phyloP scores from a whole-genome alignment of 2,113 vertebrate species.

The Sceloporus undulatus region DNA sequence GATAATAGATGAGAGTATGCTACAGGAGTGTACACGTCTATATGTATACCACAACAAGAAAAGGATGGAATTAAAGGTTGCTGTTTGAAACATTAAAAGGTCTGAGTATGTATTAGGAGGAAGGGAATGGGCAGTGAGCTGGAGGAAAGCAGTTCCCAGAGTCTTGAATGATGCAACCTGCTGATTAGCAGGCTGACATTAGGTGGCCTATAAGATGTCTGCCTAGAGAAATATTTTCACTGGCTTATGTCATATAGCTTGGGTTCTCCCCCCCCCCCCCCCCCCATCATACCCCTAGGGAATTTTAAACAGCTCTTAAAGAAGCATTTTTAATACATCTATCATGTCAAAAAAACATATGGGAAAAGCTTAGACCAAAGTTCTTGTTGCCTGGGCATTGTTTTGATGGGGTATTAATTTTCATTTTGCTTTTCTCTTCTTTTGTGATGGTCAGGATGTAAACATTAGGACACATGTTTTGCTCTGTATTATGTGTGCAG shows the following conservation, averaged over 20 bases:
- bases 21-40: not conserved
- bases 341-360: slow-evolving; percentile 3
- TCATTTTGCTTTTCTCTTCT: not conserved
- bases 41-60: not conserved
- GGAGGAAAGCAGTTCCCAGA: not conserved
- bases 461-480: not conserved
- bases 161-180: not conserved
- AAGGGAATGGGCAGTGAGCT: not conserved
- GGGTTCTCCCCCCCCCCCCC: too few relatives aligned
- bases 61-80: not conserved
- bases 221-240: not conserved
- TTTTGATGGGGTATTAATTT: slow-evolving; percentile 6
- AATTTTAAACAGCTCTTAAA: slow-evolving; percentile 11
- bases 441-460: not conserved
- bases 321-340: slow-evolving; percentile 2
- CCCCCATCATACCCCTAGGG: not conserved
- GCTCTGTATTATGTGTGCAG: not conserved
- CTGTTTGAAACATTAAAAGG: slow-evolving; percentile 9
- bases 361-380: slow-evolving; percentile 29
- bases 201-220: not conserved
- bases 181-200: not conserved
- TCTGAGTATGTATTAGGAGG: slow-evolving; percentile 15
- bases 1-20: not conserved
- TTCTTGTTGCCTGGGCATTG: slow-evolving; percentile 13
- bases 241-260: not conserved